Base-by-base conservation (phyloP, 2,797 vertebrate species). In the Centropyge bicolor region DNA sequence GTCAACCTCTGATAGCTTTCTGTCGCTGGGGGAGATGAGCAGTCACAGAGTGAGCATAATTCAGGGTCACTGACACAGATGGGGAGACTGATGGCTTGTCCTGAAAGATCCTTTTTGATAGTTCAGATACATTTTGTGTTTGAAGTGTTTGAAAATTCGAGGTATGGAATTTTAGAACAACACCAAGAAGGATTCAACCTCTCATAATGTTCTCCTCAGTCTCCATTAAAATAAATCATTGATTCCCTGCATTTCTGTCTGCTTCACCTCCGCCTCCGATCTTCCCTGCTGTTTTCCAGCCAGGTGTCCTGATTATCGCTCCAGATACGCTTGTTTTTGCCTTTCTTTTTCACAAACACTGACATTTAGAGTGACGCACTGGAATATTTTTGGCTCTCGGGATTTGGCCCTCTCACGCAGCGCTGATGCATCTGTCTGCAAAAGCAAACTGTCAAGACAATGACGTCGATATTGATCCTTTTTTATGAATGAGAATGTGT, bases 291-390 rank as follows among this genome's bases (percentile, higher is more conserved):
- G 74, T 78, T 78, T 62, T 49, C 62, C 57, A 52, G 41, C 11
- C 56, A 57, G 76, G 61, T 76, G 57, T 85, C 70, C 43, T 77
- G 78, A 88, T 89, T 81, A 81, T 83, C 59, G 46, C 46, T 81
- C 27, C 46, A 72, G 73, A 82, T 79, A 85, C 52, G 55, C 55
- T 36, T 51, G 6, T 27, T 80, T 65, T 63, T 69, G 49, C 52
- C 68, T 2, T 57, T 80, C 60, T 65, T 74, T 48, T 56, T 68
- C 54, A 78, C 49, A 71, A 67, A 77, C 41, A 31, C 64, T 90
- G 88, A 84, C 84, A 90, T 92, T 89, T 88, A 69, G 51, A 88
- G 31, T 81, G 84, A 70, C 54, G 43, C 80, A 75, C 59, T 38
- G 64, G 66, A 85, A 74, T 75, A 82, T 77, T 68, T 74, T 62